phyloP scores from a whole-genome alignment of 2,888 invertebrate genomes.

The Sceliomorpha sp. region DNA sequence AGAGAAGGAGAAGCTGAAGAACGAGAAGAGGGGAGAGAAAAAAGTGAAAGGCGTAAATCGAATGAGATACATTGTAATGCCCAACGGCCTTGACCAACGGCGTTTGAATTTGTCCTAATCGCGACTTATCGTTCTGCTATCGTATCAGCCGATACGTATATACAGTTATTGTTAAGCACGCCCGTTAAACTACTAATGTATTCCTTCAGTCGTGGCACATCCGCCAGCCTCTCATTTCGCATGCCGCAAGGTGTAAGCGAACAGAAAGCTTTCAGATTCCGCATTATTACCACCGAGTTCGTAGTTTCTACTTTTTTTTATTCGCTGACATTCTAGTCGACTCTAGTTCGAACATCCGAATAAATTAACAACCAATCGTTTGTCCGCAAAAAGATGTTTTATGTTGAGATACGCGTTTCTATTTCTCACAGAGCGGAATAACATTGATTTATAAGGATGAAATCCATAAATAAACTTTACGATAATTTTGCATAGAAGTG shows the following conservation, averaged over 20 bases:
- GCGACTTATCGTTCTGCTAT: constrained; percentile 8
- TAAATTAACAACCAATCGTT: too few relatives aligned
- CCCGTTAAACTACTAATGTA: background rate
- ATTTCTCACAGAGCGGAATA: too few relatives aligned
- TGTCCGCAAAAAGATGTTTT: too few relatives aligned
- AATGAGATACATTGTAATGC: constrained; percentile 47
- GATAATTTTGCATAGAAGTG: too few relatives aligned
- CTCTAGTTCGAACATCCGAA: constrained; percentile 14
- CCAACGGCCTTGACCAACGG: constrained; percentile 33
- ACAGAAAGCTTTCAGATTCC: constrained; percentile 65
- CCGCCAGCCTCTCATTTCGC: background rate
- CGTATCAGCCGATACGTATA: background rate
- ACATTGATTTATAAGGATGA: too few relatives aligned
- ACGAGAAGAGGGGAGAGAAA: constrained; percentile 33
- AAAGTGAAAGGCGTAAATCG: constrained; percentile 54
- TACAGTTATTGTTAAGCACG: background rate
- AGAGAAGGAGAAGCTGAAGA: constrained; percentile 34
- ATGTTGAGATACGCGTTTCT: too few relatives aligned
- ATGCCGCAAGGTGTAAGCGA: background rate
- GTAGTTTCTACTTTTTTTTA: constrained; percentile 2
- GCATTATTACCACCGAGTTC: too few relatives aligned
- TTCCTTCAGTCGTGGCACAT: background rate
- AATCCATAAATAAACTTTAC: too few relatives aligned
- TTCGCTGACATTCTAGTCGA: background rate
- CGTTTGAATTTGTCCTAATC: constrained; percentile 54